phyloP scores from a whole-genome alignment of 2,113 vertebrate genomes.

The Anguilla rostrata region DNA sequence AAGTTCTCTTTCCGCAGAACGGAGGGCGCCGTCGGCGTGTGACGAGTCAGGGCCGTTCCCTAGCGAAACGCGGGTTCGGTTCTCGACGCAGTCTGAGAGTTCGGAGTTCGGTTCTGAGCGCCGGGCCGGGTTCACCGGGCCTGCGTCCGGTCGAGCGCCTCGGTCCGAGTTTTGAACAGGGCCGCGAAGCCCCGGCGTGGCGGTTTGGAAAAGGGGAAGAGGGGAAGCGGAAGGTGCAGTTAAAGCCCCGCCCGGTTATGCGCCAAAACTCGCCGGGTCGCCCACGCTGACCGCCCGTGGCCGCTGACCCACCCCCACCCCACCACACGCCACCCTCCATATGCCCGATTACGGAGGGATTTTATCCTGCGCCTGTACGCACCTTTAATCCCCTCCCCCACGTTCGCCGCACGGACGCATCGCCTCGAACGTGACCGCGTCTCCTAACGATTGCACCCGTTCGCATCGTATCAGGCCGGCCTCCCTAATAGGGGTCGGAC shows the following conservation, averaged over 20 bases:
- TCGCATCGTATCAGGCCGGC: too few relatives aligned
- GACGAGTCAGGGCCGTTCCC: too few relatives aligned
- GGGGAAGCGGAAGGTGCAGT: not conserved
- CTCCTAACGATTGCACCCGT: not conserved
- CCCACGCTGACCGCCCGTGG: too few relatives aligned
- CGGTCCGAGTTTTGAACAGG: not conserved
- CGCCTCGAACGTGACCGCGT: not conserved
- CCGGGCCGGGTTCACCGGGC: not conserved
- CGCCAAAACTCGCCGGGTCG: too few relatives aligned
- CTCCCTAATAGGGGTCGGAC: not conserved
- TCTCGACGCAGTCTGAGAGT: too few relatives aligned
- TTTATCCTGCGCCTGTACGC: not conserved
- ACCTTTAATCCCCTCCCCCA: conserved; percentile 9
- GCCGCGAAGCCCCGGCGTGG: not conserved
- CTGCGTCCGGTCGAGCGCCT: not conserved
- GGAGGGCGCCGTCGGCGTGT: too few relatives aligned
- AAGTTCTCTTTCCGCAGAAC: too few relatives aligned
- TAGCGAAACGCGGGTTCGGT: too few relatives aligned
- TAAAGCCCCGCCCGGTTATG: not conserved
- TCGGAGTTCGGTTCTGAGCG: not conserved
- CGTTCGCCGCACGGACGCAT: not conserved
- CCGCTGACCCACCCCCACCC: too few relatives aligned
- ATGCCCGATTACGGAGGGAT: conserved; percentile 13
- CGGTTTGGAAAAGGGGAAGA: not conserved
- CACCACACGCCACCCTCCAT: not conserved